These are phyloP conservation scores for Aselliscus stoliczkanus DNA, from an alignment of 2,797 vertebrate species.

Conservation along the genomic window DNA sequence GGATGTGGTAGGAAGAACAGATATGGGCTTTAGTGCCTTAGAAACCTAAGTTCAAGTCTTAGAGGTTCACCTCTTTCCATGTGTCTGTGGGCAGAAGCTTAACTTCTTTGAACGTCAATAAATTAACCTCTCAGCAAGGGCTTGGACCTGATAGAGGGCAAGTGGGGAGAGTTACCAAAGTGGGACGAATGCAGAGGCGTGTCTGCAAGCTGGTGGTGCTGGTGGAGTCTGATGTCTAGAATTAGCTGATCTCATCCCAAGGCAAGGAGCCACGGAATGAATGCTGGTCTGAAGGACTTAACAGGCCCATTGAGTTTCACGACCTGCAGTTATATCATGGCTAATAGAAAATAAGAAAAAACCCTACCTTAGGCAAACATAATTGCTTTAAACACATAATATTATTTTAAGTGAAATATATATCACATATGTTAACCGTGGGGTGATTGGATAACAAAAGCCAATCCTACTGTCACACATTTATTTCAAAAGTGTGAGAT, in stretches of 20 bases:
- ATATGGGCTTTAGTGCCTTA: constrained; percentile 15
- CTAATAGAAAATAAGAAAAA: not conserved
- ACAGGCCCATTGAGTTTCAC: not conserved
- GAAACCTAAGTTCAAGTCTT: constrained; percentile 48
- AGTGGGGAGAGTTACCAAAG: not conserved
- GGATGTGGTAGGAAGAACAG: constrained; percentile 40
- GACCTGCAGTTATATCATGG: not conserved
- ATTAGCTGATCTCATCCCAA: not conserved
- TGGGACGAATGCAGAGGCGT: not conserved
- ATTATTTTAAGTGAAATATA: not conserved
- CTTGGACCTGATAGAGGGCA: not conserved
- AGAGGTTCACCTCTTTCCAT: constrained; percentile 10
- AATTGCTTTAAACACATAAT: not conserved
- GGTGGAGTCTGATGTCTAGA: not conserved
- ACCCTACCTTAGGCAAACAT: not conserved
- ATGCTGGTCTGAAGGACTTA: not conserved
- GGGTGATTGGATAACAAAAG: not conserved
- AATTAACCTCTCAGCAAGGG: constrained; percentile 61
- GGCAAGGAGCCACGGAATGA: not conserved
- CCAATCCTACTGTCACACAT: not conserved
- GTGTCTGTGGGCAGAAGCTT: constrained; percentile 23
- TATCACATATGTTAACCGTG: not conserved
- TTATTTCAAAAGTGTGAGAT: not conserved
- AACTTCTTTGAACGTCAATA: constrained; percentile 35
- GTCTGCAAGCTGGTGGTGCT: not conserved